Evolutionary conservation across 1,140 invertebrate genomes (phyloP), one percentile per base, ranked within the genome.

Genomic region (Manduca sexta): DNA sequence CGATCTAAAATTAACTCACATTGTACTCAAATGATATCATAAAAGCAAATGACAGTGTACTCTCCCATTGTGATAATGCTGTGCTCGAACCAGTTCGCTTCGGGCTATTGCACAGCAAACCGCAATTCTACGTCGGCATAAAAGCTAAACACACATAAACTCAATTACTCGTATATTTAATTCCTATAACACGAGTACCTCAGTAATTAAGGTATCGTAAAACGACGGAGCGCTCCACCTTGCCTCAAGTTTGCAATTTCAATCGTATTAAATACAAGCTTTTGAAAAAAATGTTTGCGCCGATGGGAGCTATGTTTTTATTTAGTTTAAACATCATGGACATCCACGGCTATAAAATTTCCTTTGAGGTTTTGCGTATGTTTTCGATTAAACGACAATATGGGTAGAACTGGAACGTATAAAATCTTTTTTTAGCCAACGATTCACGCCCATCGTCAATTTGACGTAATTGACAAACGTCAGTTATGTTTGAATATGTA

Each of bases 161-260:
- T 40, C 38, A 40, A 40, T 40, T 40, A 40, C 16, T 40, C 38
- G 16, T 18, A 18, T 40, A 17, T 40, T 40, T 40, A 40, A 40
- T 40, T 40, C 17, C 38, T 16, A 18, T 18, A 18, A 2, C 18
- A 40, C 31, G 18, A 30, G 47, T 34, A 34, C 29, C 31, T 17
- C 31, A 41, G 41, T 52, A 46, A 52, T 52, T 52, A 52, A 46
- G 34, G 37, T 34, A 42, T 52, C 42, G 49, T 45, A 51, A 52
- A 52, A 58, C 61, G 60, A 56, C 60, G 54, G 60, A 51, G 33
- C 52, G 49, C n/a, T 43, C 44, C 52, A 26, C 29, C 16, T n/a
- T n/a, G n/a, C 13, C 26, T 52, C 52, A 39, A 52, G 40, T 37
- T 44, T 54, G 60, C 58, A 64, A 69, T 69, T 66, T 66, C 61